Conservation (phyloP, 2,888 invertebrate genomes). For the Acheta domesticus region DNA sequence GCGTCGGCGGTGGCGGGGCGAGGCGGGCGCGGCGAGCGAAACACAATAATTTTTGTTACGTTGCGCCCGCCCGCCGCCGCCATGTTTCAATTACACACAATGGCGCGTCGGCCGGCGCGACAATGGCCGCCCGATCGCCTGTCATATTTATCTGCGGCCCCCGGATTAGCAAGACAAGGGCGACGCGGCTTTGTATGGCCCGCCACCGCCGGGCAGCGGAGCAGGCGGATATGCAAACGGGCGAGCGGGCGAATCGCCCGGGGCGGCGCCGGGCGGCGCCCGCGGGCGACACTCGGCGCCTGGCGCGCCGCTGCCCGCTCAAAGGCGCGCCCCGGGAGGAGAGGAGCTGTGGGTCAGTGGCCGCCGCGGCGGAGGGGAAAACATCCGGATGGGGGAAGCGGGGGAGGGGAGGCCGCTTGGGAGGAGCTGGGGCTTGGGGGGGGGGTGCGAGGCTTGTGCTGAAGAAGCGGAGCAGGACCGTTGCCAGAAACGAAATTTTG, state of each 20-base stretch:
- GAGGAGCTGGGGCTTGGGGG: neutral
- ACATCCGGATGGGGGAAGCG: neutral
- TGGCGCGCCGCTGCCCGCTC: too few species aligned
- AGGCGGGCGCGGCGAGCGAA: neutral
- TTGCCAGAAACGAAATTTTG: too few species aligned
- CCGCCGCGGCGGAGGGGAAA: too few species aligned
- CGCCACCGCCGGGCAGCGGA: neutral
- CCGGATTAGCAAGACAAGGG: slow-evolving; percentile 11
- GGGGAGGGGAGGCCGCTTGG: neutral
- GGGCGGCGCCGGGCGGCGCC: neutral
- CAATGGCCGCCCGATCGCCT: neutral
- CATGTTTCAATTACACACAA: slow-evolving; percentile 18
- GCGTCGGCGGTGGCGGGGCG: too few species aligned
- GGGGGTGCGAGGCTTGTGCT: neutral
- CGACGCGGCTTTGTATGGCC: neutral
- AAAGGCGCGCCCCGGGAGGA: too few species aligned
- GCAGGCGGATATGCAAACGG: neutral
- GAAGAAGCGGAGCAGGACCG: neutral
- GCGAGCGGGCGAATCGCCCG: neutral
- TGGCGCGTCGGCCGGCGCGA: neutral
- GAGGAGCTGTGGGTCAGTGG: too few species aligned
- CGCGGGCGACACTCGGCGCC: too few species aligned
- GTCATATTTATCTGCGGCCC: slow-evolving; percentile 3
- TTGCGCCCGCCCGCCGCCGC: neutral
- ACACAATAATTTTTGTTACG: slow-evolving; percentile 18